Evolutionary conservation across 2,113 vertebrate genomes (phyloP), one percentile per base, ranked within the genome.

Genomic region (Nesogale talazaci): DNA sequence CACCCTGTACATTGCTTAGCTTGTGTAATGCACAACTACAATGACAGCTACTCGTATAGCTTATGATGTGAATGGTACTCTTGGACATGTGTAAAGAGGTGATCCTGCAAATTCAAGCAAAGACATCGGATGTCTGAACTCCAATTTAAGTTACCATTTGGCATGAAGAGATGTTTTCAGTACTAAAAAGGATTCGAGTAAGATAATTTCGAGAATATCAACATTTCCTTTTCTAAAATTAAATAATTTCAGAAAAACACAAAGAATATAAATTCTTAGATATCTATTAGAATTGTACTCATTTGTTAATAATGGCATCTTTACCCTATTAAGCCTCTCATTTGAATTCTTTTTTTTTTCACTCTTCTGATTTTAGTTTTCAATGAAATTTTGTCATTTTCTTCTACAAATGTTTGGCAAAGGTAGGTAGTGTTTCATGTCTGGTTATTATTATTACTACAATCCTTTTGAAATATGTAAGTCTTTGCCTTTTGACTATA

Each of bases 401-500:
- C 29, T 72, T 74, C 14, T 82, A 27, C 63, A 65, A 29, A 10
- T 19, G 23, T 27, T 25, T 79, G 61, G 15, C 20, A 40, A 31
- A 78, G 15, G 12, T 79, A 19, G 12, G 46, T 40, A 69, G 29
- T 19, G 88, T 83, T 81, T 19, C 75, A 59, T 4, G 79, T 88
- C 75, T 3, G 38, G 40, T 65, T 83, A 56, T 87, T 34, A 76
- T 11, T 46, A 29, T 89, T 29, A 89, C 23, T 42, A 40, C 9
- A 52, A 52, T 46, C 79, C 56, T 91, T 79, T 25, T 65, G 59
- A 76, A 34, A n/a, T 81, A 31, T 52, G 34, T 87, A 83, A 86
- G 87, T 81, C 74, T 76, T 87, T 70, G 91, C 57, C 76, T 96
- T 95, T 77, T 80, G 70, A 23, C 38, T 91, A 17, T 29, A 87